Percentiles rank a stretch among this genome's conserved stretches.
These are phyloP conservation scores for Clangula hyemalis DNA, from an alignment of 2,797 vertebrate genomes.

Conservation along the genomic window DNA sequence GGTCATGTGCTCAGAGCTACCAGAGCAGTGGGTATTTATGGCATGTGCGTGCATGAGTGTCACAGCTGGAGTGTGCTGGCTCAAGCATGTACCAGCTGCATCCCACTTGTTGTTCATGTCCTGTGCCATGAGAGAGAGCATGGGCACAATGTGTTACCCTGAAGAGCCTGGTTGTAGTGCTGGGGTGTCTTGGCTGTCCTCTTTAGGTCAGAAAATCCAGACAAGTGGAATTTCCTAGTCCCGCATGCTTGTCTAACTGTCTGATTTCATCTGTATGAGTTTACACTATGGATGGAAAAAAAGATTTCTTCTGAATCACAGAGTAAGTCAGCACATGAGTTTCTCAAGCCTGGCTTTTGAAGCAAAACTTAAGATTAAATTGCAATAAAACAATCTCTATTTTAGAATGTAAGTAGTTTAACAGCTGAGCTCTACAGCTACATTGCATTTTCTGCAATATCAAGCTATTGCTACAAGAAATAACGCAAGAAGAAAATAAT, in stretches of 20 bases:
- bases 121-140: neutral
- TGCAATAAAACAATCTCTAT: neutral
- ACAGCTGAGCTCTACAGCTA: neutral
- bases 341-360: neutral
- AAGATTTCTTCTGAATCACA: neutral
- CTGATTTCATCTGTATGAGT: neutral
- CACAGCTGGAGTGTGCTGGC: fast-evolving
- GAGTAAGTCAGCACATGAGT: neutral
- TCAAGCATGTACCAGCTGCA: neutral
- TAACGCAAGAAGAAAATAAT: neutral
- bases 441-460: neutral
- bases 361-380: neutral
- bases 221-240: neutral
- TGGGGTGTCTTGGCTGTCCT: fast-evolving
- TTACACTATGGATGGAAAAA: neutral
- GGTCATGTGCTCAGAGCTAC: neutral
- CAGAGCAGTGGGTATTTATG: neutral
- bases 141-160: fast-evolving
- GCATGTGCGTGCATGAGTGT: fast-evolving
- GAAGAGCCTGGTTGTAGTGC: neutral
- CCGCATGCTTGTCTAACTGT: fast-evolving
- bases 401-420: constrained; percentile 10
- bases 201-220: neutral
- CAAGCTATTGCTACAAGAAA: neutral
- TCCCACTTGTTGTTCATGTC: fast-evolving